Evolutionary conservation across 2,888 invertebrate genomes (phyloP), one percentile per base, ranked within the genome.

Genomic region (Trichopoda pennipes): DNA sequence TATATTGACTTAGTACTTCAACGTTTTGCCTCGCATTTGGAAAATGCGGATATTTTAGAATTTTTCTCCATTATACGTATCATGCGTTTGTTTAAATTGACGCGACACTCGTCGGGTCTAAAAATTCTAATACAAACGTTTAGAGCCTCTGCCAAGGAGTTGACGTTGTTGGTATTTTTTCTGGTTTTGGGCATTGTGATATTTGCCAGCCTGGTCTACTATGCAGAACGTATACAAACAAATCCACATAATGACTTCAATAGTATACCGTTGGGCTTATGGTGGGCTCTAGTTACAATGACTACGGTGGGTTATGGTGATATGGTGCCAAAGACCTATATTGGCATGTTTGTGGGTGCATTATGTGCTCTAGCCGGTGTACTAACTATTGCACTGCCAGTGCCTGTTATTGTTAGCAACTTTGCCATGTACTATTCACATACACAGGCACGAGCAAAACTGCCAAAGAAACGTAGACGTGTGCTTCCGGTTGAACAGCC

Each of bases 201-300:
- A 91, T 99, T 99, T 92, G 99, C 99, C 87, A 98, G 98, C 91
- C 94, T 99, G 89, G 98, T 99, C 87, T 99, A 98, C 92, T 99
- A 99, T 92, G 99, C 99, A 82, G 99, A 99, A 92, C 93, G 98
- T 89, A 98, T 98, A 89, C 97, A 97, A 92, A 96, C 95, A 85
- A 97, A 97, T 92, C 97, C 97, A 82, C 95, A 97, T 91, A 99
- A 99, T 92, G 98, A 98, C 92, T 99, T 99, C 93, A 97, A 98
- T 91, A 98, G 98, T 92, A 99, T 99, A 93, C 99, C 99, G 58
- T 93, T 98, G 88, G 99, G 99, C 58, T 92, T 99, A 85, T 99
- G 99, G 99, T 99, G 99, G 99, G 99, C 99, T 58, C 94, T 99
- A 92, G 98, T 99, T 86, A 99, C 99, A 86, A 99, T 99, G 99